phyloP scores from a whole-genome alignment of 2,113 vertebrate species.

The Theristicus caerulescens region DNA sequence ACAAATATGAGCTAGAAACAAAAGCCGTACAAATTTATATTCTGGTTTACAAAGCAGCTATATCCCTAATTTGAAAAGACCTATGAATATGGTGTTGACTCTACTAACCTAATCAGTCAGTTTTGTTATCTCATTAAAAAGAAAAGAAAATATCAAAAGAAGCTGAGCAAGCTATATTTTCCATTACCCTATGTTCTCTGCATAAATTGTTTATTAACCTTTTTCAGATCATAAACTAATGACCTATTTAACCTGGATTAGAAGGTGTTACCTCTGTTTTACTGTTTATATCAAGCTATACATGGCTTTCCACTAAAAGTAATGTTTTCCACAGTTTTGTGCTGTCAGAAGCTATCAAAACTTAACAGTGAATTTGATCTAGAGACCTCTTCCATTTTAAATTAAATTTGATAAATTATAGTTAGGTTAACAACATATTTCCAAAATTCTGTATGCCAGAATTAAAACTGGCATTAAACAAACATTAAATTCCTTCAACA shows the following conservation, averaged over 20 bases:
- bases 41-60: background rate
- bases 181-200: background rate
- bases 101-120: background rate
- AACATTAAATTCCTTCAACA: background rate
- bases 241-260: background rate
- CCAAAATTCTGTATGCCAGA: background rate
- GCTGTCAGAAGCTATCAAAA: background rate
- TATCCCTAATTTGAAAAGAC: background rate
- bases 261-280: background rate
- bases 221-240: background rate
- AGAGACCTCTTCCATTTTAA: background rate
- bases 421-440: background rate
- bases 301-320: background rate
- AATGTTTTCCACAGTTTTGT: background rate
- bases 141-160: background rate
- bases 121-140: background rate
- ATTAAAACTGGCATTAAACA: background rate
- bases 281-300: background rate
- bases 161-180: background rate
- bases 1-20: background rate
- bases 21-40: background rate
- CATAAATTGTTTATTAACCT: background rate
- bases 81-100: background rate
- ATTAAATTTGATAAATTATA: background rate
- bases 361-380: background rate